These are phyloP conservation scores for Leptinotarsa lineolata DNA, from an alignment of 1,140 invertebrate species.

Conservation along the genomic window DNA sequence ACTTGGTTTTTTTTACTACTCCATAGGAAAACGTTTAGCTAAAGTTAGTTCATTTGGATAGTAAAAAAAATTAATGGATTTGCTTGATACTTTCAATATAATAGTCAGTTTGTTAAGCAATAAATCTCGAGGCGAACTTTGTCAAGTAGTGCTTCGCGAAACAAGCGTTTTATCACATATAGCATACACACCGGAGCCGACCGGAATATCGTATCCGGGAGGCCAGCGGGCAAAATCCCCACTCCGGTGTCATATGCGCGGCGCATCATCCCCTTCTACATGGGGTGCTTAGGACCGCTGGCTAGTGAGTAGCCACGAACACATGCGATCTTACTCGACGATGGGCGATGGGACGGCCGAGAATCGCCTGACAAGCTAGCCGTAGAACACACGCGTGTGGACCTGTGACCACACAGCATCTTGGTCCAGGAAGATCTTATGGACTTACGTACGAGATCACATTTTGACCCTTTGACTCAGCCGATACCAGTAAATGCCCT, in stretches of 20 bases:
- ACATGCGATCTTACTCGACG: conserved; percentile 40
- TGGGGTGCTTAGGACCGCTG: conserved; percentile 51
- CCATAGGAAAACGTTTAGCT: too few species aligned
- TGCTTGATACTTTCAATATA: too few species aligned
- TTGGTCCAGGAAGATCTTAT: conserved; percentile 46
- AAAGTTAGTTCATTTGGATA: too few species aligned
- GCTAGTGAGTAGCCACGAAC: conserved; percentile 54
- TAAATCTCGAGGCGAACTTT: too few species aligned
- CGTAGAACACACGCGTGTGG: conserved; percentile 55
- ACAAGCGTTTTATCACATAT: conserved; percentile 4
- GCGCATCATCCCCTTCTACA: conserved; percentile 51
- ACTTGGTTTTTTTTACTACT: too few species aligned
- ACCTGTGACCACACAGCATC: conserved; percentile 56
- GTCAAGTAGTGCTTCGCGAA: background rate
- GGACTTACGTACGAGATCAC: conserved; percentile 15
- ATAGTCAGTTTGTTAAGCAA: too few species aligned
- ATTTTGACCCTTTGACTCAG: conserved; percentile 20
- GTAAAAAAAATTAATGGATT: too few species aligned
- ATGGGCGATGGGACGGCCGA: conserved; percentile 44
- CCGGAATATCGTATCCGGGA: conserved; percentile 47
- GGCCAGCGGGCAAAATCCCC: conserved; percentile 45
- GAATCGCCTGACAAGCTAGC: conserved; percentile 47
- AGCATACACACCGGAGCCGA: conserved; percentile 39
- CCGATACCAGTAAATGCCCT: background rate
- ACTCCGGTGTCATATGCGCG: conserved; percentile 41